phyloP scores from a whole-genome alignment of 2,113 vertebrate species.

The Circaetus cinerascens region DNA sequence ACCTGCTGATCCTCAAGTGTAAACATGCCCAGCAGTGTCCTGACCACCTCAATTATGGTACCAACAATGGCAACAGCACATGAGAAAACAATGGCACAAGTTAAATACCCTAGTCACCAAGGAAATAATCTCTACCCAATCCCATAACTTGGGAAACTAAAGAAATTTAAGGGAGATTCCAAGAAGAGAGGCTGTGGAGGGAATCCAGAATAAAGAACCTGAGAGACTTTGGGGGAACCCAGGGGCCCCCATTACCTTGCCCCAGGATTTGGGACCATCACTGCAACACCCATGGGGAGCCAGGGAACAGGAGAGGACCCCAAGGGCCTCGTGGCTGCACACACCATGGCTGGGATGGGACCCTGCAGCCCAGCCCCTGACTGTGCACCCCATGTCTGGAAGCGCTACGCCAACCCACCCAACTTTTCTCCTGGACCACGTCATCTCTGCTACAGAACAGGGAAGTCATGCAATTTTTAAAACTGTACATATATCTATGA shows the following conservation, averaged over 20 bases:
- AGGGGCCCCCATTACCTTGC: accelerated
- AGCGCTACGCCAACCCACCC: accelerated
- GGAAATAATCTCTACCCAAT: not conserved
- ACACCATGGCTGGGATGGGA: not conserved
- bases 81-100: not conserved
- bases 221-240: not conserved
- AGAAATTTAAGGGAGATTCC: not conserved
- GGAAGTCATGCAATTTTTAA: not conserved
- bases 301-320: not conserved
- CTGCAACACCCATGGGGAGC: not conserved
- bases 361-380: not conserved
- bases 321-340: not conserved
- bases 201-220: not conserved
- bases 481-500: not conserved
- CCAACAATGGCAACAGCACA: not conserved
- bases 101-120: not conserved
- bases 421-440: not conserved
- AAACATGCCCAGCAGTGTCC: not conserved
- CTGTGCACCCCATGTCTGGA: accelerated
- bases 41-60: not conserved
- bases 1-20: not conserved
- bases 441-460: not conserved
- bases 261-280: not conserved
- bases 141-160: not conserved
- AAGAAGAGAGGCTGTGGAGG: not conserved